Evolutionary conservation across 2,797 vertebrate species (phyloP).

Genomic region (Urosaurus nigricauda): DNA sequence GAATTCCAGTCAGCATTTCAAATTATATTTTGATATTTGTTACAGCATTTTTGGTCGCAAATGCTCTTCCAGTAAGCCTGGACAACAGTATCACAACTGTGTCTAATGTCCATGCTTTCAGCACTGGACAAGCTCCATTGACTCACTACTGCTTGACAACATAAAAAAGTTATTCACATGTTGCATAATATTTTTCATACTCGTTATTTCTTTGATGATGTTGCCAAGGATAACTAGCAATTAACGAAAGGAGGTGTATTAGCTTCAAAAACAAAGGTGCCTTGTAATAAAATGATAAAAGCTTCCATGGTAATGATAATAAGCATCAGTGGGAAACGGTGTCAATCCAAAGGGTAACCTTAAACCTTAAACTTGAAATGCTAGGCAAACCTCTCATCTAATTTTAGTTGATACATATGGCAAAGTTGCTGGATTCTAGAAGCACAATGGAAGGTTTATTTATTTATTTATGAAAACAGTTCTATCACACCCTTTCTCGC

Average conservation of each 20-base stretch:
- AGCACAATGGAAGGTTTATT: background rate
- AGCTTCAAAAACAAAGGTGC: slow-evolving; percentile 26
- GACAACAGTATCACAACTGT: too few relatives aligned
- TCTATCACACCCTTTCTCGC: too few relatives aligned
- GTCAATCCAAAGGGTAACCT: background rate
- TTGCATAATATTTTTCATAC: background rate
- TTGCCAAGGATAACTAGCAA: slow-evolving; percentile 32
- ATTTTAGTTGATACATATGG: background rate
- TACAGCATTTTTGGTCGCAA: too few relatives aligned
- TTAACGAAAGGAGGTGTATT: slow-evolving; percentile 29
- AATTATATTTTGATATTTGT: too few relatives aligned
- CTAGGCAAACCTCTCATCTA: background rate
- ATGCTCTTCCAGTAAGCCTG: too few relatives aligned
- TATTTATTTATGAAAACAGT: background rate
- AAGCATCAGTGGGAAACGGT: background rate
- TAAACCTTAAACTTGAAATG: background rate
- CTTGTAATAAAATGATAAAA: slow-evolving; percentile 31
- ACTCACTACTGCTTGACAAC: background rate
- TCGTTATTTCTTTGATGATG: slow-evolving; percentile 33
- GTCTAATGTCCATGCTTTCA: too few relatives aligned
- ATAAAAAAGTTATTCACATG: background rate
- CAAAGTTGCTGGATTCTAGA: background rate
- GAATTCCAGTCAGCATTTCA: too few relatives aligned
- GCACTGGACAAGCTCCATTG: slow-evolving; percentile 13
- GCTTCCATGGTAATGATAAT: slow-evolving; percentile 3